Base-by-base conservation (phyloP, 2,797 vertebrate species). In the Agapornis canus region DNA sequence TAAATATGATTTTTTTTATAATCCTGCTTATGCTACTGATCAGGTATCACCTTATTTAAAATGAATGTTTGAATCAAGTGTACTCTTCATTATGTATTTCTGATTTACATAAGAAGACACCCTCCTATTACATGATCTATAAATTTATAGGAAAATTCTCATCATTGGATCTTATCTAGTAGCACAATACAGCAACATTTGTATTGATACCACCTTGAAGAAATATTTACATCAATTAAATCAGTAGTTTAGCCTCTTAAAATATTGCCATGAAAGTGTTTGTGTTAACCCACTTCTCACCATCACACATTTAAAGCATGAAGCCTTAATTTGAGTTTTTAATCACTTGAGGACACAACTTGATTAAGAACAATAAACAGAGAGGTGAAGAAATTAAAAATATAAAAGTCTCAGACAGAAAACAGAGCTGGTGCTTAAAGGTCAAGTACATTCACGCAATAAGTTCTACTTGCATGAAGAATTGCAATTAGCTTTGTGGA, bases 311-410 rank as follows among this genome's bases (percentile, higher is more conserved):
- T 91, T 75, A 47, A 56, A 92, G 60, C 32, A 77, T 32, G 31
- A 92, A 95, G 81, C n/a, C 75, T 94, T 94, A 73, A 92, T 93
- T 85, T 85, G 89, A 87, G 79, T 82, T 92, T 68, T 94, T 92
- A 93, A 95, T 96, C 94, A 95, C 90, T 94, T 95, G 89, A 95
- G 84, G 72, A 92, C 89, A 95, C 72, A 91, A 87, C 94, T 94
- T 95, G 89, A 94, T 95, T 93, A 93, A 93, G 94, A 93, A 89
- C 86, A 96, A 95, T 81, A 93, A 95, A 93, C 82, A 92, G 76
- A 91, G 89, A 95, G 57, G 84, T 95, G 89, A 85, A 95, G 57
- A 91, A 94, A 95, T 94, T 89, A 95, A 94, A 95, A 91, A 68
- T 52, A 82, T 54, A 75, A 81, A 93, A 89, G 77, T 93, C 92